A percentile compares a stretch with the other conserved stretches of the same genome.
Evolutionary conservation across 2,113 vertebrate genomes (phyloP).

Genomic region (Dasyurus viverrinus): DNA sequence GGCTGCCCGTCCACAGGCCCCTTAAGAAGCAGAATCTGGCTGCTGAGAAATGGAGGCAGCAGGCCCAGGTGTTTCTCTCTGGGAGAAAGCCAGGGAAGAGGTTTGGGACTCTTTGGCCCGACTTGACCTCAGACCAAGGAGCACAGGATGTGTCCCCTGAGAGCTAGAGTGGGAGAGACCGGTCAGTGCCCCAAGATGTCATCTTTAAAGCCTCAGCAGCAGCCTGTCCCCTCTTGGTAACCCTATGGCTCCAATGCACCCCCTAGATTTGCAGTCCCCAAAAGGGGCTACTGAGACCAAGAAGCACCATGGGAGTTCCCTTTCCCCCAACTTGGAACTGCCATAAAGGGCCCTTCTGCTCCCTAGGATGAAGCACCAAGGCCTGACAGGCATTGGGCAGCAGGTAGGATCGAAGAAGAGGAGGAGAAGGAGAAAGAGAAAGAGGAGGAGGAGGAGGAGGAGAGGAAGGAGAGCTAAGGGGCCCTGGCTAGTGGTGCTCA

Average conservation of each 20-base stretch:
- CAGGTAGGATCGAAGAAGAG: neutral
- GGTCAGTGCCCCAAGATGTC: neutral
- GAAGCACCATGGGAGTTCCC: neutral
- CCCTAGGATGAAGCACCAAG: neutral
- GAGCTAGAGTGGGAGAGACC: neutral
- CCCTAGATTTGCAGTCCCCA: too few relatives aligned
- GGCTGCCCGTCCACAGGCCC: neutral
- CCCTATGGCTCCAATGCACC: neutral
- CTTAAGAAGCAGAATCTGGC: neutral
- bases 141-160: neutral
- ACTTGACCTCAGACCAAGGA: neutral
- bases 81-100: neutral
- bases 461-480: neutral
- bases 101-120: neutral
- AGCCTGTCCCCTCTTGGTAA: neutral
- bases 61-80: constrained; percentile 1
- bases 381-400: neutral
- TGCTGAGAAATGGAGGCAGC: neutral
- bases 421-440: neutral
- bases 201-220: neutral
- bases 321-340: neutral
- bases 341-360: neutral
- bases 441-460: neutral
- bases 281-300: neutral
- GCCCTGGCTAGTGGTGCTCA: neutral